A percentile compares a stretch with the other conserved stretches of the same genome.
These are phyloP conservation scores for Diaperis boleti DNA, from an alignment of 2,888 invertebrate species.

Conservation along the genomic window DNA sequence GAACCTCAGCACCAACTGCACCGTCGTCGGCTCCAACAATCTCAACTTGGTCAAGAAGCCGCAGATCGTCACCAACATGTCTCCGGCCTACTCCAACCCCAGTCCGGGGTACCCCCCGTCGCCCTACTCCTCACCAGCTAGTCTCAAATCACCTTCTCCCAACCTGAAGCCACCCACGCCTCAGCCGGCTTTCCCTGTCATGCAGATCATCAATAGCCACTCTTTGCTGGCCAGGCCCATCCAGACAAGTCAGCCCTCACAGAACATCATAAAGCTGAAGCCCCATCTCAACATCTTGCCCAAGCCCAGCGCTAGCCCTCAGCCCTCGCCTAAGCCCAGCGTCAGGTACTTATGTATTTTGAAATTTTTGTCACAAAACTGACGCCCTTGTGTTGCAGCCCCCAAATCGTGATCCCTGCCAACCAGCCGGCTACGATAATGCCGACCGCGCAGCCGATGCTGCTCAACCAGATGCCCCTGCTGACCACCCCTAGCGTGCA, in stretches of 20 bases:
- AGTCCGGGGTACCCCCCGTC: slow-evolving; percentile 62
- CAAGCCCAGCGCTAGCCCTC: slow-evolving; percentile 64
- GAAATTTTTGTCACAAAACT: too few relatives aligned
- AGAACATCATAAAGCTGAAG: slow-evolving; percentile 65
- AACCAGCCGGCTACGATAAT: slow-evolving; percentile 63
- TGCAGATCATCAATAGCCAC: slow-evolving; percentile 65
- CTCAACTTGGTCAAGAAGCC: slow-evolving; percentile 65
- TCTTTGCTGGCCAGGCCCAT: slow-evolving; percentile 61
- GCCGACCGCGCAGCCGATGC: slow-evolving; percentile 63
- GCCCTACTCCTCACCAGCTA: slow-evolving; percentile 64
- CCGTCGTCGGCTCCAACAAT: slow-evolving; percentile 66
- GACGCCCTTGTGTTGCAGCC: slow-evolving; percentile 52
- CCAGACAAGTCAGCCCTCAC: slow-evolving; percentile 57
- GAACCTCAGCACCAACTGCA: slow-evolving; percentile 65
- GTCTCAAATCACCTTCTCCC: slow-evolving; percentile 62
- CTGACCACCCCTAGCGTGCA: slow-evolving; percentile 75
- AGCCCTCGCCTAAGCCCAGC: slow-evolving; percentile 64
- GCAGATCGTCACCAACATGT: slow-evolving; percentile 61
- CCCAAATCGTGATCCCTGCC: slow-evolving; percentile 64
- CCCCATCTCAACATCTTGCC: slow-evolving; percentile 66
- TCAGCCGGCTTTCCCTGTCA: slow-evolving; percentile 64
- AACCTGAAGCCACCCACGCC: slow-evolving; percentile 64
- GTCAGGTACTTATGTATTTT: too few relatives aligned
- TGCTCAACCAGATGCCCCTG: slow-evolving; percentile 65
- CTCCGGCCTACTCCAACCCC: slow-evolving; percentile 61